phyloP scores from a whole-genome alignment of 1,140 invertebrate genomes.

The Drosophila kanapiae region DNA sequence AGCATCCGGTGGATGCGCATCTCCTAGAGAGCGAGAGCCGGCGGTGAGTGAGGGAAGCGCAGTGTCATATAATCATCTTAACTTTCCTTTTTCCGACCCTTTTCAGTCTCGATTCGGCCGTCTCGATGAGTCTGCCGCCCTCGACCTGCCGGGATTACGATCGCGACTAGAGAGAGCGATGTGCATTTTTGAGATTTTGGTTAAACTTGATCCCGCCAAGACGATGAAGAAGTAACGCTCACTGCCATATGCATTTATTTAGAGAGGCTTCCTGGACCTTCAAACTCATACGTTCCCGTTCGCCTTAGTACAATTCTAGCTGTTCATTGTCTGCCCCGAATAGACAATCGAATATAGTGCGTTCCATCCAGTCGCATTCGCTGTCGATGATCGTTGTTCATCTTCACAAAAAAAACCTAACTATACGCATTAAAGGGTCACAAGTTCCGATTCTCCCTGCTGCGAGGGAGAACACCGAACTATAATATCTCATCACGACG shows the following conservation, averaged over 20 bases:
- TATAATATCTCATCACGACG: conserved; percentile 47
- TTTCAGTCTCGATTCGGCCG: conserved; percentile 80
- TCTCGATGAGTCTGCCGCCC: conserved; percentile 84
- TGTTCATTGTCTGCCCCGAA: conserved; percentile 83
- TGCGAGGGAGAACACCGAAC: conserved; percentile 73
- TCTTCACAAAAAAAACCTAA: conserved; percentile 4
- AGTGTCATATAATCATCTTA: no score
- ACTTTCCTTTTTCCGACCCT: neutral
- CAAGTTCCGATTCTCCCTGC: conserved; percentile 75
- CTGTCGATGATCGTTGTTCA: conserved; percentile 9
- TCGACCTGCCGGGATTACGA: conserved; percentile 81
- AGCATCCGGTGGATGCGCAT: conserved; percentile 91
- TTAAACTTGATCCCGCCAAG: conserved; percentile 73
- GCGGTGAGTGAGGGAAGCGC: conserved; percentile 77
- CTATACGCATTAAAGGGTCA: conserved; percentile 72
- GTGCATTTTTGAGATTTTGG: conserved; percentile 38
- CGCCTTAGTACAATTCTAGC: conserved; percentile 61
- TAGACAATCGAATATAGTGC: conserved; percentile 85
- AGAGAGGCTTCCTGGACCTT: conserved; percentile 37
- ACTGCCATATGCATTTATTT: conserved; percentile 67
- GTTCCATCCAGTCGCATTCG: conserved; percentile 58
- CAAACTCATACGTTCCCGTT: conserved; percentile 29
- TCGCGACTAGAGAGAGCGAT: conserved; percentile 62
- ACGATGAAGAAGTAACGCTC: conserved; percentile 56
- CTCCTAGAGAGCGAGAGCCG: conserved; percentile 94